Evolutionary conservation across 2,888 invertebrate species (phyloP).

Genomic region (Troglohyphantes excavatus): DNA sequence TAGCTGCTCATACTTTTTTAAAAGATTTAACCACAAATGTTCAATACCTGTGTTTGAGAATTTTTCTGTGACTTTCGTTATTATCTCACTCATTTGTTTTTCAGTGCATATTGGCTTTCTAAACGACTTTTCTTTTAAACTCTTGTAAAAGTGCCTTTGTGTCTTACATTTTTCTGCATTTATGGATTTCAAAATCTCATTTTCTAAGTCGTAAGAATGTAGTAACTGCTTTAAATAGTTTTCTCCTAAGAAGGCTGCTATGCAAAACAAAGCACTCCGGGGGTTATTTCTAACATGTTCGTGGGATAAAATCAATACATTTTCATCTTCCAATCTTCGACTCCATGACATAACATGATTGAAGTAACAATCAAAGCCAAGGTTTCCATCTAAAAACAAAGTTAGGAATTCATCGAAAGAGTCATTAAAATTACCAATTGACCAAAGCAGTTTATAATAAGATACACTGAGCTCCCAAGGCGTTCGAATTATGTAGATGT

Average conservation of each 20-base stretch:
- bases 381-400: constrained; percentile 21
- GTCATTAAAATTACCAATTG: background rate
- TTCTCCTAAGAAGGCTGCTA: constrained; percentile 62
- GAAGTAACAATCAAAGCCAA: constrained; percentile 43
- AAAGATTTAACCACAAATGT: constrained; percentile 45
- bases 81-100: constrained; percentile 8
- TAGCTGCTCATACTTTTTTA: constrained; percentile 12
- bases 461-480: constrained; percentile 53
- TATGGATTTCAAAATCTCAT: constrained; percentile 6
- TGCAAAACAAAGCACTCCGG: constrained; percentile 30
- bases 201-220: background rate
- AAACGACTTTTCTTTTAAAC: background rate
- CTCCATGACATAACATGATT: constrained; percentile 43
- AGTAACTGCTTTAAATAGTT: constrained; percentile 14
- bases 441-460: constrained; percentile 24
- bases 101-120: constrained; percentile 8
- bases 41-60: constrained; percentile 9
- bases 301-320: constrained; percentile 34
- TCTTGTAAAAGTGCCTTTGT: background rate
- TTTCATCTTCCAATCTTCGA: constrained; percentile 8
- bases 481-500: constrained; percentile 51
- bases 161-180: background rate
- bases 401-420: constrained; percentile 46
- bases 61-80: constrained; percentile 7
- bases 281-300: constrained; percentile 62